Evolutionary conservation across 2,888 invertebrate species (phyloP).

Genomic region (Caenorhabditis plicata): DNA sequence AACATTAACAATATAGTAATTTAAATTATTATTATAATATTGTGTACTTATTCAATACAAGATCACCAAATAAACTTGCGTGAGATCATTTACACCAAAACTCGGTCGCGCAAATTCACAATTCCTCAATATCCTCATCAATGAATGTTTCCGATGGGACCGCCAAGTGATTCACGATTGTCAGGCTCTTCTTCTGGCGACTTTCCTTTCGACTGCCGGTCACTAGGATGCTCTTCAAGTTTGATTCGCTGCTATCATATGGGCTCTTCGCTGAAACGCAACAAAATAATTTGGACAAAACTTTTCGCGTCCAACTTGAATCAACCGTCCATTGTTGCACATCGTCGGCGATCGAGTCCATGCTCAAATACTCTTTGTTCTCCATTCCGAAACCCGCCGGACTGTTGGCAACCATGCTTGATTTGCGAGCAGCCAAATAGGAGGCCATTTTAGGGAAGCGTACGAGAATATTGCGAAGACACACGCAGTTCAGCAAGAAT

Average conservation of each 20-base stretch:
- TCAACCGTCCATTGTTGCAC: slow-evolving; percentile 4
- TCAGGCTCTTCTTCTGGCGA: slow-evolving; percentile 25
- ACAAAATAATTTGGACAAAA: not conserved
- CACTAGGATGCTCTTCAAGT: slow-evolving; percentile 22
- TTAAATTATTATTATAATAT: too few species aligned
- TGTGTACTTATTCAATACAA: too few species aligned
- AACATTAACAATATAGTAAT: too few species aligned
- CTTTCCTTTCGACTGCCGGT: slow-evolving; percentile 11
- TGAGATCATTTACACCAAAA: too few species aligned
- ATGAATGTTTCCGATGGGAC: not conserved
- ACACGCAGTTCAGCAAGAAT: slow-evolving; percentile 51
- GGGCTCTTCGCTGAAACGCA: slow-evolving; percentile 11
- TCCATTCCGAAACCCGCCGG: slow-evolving; percentile 16
- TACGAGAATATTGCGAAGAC: slow-evolving; percentile 28
- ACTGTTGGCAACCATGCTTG: slow-evolving; percentile 23
- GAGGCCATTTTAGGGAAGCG: slow-evolving; percentile 24
- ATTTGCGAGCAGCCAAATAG: slow-evolving; percentile 24
- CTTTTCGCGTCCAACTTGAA: not conserved
- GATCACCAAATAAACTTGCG: too few species aligned
- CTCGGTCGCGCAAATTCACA: too few species aligned
- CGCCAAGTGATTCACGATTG: slow-evolving; percentile 41
- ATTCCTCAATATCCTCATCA: not conserved
- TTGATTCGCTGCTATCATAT: slow-evolving; percentile 5
- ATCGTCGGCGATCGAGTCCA: slow-evolving; percentile 29
- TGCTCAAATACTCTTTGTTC: slow-evolving; percentile 28